A percentile compares a stretch with the other conserved stretches of the same genome.
These are phyloP conservation scores for Oncorhynchus keta DNA, from an alignment of 2,113 vertebrate genomes.

Conservation along the genomic window DNA sequence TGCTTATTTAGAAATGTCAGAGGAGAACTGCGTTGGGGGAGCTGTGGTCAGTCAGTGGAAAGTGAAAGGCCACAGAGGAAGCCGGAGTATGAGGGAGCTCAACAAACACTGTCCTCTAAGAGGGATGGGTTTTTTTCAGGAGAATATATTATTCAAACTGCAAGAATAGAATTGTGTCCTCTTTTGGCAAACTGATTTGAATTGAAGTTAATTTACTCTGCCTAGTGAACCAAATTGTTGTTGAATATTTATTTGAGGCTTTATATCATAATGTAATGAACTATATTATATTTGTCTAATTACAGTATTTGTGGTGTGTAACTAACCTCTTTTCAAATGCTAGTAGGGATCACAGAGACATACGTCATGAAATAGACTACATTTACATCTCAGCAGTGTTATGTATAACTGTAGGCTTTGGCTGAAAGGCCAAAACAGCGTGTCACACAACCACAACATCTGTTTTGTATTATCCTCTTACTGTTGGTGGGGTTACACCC, in stretches of 20 bases:
- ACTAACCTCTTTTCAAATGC: background rate
- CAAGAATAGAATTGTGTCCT: background rate
- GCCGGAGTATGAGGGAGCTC: background rate
- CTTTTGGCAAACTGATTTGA: background rate
- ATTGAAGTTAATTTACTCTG: background rate
- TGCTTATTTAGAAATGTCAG: conserved; percentile 34
- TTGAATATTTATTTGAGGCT: background rate
- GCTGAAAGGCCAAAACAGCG: background rate
- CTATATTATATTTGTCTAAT: background rate
- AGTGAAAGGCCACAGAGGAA: background rate
- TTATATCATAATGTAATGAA: background rate
- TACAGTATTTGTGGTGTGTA: background rate
- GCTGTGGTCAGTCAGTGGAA: conserved; percentile 2
- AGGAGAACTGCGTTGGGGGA: conserved; percentile 54
- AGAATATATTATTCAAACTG: background rate
- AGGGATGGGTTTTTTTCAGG: background rate
- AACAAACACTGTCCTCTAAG: background rate
- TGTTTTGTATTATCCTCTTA: conserved; percentile 1
- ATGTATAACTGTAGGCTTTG: background rate
- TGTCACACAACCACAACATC: conserved; percentile 12
- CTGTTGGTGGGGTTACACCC: background rate
- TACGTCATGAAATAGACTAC: background rate
- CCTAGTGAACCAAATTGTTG: background rate
- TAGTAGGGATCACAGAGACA: background rate
- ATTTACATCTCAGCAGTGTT: background rate